Evolutionary conservation across 1,140 invertebrate genomes (phyloP), one percentile per base, ranked within the genome.

Genomic region (Diabrotica virgifera): DNA sequence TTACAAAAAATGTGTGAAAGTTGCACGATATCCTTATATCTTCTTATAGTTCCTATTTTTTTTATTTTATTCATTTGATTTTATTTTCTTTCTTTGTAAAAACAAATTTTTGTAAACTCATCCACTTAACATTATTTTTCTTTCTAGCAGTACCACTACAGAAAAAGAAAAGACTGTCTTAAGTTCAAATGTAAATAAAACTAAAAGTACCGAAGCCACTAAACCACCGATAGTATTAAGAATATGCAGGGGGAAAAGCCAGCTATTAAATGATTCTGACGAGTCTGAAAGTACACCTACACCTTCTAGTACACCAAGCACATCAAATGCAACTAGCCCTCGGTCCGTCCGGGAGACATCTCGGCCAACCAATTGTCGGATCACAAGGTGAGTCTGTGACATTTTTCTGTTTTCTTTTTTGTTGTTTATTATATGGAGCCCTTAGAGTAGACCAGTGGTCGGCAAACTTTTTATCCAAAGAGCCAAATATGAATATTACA

Each of bases 151-250:
- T 36, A 66, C 62, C 40, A 51, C 13, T 37, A 50, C 36, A 14
- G 14, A 12, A n/a, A 65, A 61, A n/a, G 74, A 72, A 71, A 76
- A 80, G 66, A 73, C 76, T 46, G 73, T 79, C 60, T 60, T 76
- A 62, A 77, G 75, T 71, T 76, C 75, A 68, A 72, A 78, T 66
- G 76, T 76, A 57, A 74, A 75, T 70, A 73, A 71, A 63, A 67
- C 66, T 56, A 74, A 75, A 63, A 78, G 77, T 62, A 81, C 83
- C 64, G 81, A 84, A 65, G 75, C 78, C 35, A 59, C 66, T 7
- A 86, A 87, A 76, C 85, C 86, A n/a, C 86, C 86, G 36, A 89
- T 89, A 60, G 86, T 88, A 40, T 76, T 89, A 64, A 78, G 86
- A 77, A 89, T 89, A 80, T 86, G 86, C 66, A 85, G 86, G 68